Evolutionary conservation across 2,797 vertebrate species (phyloP), one percentile per base, ranked within the genome.

Genomic region (Arnoldichthys spilopterus): DNA sequence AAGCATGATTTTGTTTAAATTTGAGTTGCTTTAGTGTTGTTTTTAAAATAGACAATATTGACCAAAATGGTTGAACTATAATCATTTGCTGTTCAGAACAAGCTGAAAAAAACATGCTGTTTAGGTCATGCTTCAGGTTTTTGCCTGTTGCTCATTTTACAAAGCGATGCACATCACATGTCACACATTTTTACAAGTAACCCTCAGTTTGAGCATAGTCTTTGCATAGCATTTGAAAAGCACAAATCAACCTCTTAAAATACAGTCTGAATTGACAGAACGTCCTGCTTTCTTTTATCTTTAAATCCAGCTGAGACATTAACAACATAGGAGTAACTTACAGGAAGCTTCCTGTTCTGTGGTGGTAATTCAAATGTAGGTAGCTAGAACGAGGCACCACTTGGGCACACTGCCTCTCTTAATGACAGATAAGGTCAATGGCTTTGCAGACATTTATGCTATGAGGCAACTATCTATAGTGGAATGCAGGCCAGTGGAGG

Each of bases 351-450:
- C 68, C 85, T 86, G 66, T 62, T 67, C 76, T 69, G 76, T 61
- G 79, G 72, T 82, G 73, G 80, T 78, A 62, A 70, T 82, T 72
- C 68, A 76, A 76, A 73, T 37, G 3, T 67, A 82, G 76, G 56
- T 79, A 47, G 80, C 83, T 85, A 32, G 76, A 81, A 81, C 43
- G 37, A 82, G 69, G 74, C 59, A 74, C 70, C 53, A 81, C 63
- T 28, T 43, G 47, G 72, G 16, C 66, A 78, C 75, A 37, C 63
- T 58, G 74, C 61, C 51, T 47, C 51, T 56, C 74, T 74, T 84
- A 85, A 74, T 84, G 22, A 85, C 84, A 85, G 72, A 83, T 84
- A 71, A 86, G 77, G 83, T 85, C 85, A 85, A 78, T 72, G 85
- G 83, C 83, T 85, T 78, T 74, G 40, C 81, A 82, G 83, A 86